Evolutionary conservation across 2,113 vertebrate genomes (phyloP).

Genomic region (Leptobrachium leishanense): DNA sequence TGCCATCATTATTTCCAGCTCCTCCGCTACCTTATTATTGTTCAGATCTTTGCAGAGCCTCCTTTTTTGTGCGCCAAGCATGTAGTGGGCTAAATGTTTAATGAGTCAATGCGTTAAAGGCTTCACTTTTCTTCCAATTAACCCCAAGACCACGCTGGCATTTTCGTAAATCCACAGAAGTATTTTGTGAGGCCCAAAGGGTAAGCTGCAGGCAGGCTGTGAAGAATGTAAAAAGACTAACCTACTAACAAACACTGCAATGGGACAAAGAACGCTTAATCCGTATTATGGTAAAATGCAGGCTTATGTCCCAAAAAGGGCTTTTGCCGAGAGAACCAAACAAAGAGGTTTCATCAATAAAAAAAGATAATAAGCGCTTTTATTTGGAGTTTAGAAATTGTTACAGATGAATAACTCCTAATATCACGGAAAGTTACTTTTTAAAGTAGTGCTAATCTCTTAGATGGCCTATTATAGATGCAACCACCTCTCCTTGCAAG

Average conservation of each 20-base stretch:
- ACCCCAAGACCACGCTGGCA: constrained; percentile 86
- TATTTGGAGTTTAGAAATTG: constrained; percentile 82
- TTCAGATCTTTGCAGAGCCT: constrained; percentile 64
- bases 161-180: constrained; percentile 94
- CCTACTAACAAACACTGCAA: constrained; percentile 91
- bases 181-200: constrained; percentile 88
- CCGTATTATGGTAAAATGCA: constrained; percentile 96
- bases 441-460: constrained; percentile 85
- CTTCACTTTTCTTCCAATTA: constrained; percentile 95
- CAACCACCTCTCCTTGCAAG: constrained; percentile 6
- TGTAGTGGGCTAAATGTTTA: constrained; percentile 86
- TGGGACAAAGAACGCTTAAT: constrained; percentile 88
- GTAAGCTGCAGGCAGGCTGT: constrained; percentile 85
- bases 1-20: constrained; percentile 63
- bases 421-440: constrained; percentile 76
- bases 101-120: constrained; percentile 87
- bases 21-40: constrained; percentile 70
- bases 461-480: constrained; percentile 25
- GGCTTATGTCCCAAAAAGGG: constrained; percentile 89
- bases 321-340: constrained; percentile 81
- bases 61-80: constrained; percentile 65
- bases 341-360: constrained; percentile 80
- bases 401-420: constrained; percentile 80
- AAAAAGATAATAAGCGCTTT: constrained; percentile 69
- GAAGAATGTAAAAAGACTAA: constrained; percentile 92